Evolutionary conservation across 2,888 invertebrate genomes (phyloP), one percentile per base, ranked within the genome.

Genomic region (Zelleria hepariella): DNA sequence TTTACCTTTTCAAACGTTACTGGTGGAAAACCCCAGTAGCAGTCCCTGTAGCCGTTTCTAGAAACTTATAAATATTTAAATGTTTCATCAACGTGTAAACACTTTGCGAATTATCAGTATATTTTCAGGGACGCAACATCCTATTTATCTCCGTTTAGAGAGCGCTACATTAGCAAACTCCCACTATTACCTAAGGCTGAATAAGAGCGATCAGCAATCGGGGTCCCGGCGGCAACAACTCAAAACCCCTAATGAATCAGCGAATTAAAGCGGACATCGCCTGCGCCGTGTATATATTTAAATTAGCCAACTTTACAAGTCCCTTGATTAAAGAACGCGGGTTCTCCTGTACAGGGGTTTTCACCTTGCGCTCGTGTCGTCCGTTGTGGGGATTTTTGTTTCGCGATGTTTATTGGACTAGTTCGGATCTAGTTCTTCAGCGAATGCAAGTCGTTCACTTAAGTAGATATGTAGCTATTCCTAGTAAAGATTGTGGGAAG

Each of bases 201-300:
- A n/a, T 15, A 10, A 1, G 15, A 15, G 5, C 51, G 51, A 21
- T 21, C 51, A 10, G 20, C 21, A 49, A 49, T 49, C 49, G 49
- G 51, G 51, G 23, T 54, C 25, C 57, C 21, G 24, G 15, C 48
- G 21, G 47, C 47, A 47, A 42, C 47, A 25, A 42, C 24, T 55
- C 59, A 57, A 52, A 59, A 59, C 51, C 48, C 68, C 68, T 75
- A 81, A 81, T 82, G 81, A 82, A 80, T 81, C 80, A 74, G 65
- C 42, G 69, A 67, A 58, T 60, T 60, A 57, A 60, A 63, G 61
- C 66, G 65, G 67, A 69, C 72, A 71, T 65, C 63, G 68, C 57
- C 55, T 42, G 25, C 24, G 58, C 67, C 69, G 68, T 74, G 73
- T 77, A 72, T 75, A 75, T 78, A 82, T 82, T 80, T 72, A 80